phyloP scores from a whole-genome alignment of 2,888 invertebrate species.

The Dromius quadrimaculatus region DNA sequence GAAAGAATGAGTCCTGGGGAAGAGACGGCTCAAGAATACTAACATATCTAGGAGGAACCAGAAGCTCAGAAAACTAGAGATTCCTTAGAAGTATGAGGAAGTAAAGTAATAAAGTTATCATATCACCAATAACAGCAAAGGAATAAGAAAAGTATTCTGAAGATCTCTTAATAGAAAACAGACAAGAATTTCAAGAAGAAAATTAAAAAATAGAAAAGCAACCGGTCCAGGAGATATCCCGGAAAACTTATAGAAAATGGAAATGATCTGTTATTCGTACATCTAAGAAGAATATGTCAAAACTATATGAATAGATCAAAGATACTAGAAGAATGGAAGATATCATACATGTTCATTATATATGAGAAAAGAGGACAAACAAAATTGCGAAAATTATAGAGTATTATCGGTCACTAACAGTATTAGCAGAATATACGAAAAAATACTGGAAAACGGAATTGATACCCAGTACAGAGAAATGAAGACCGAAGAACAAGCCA shows the following conservation, averaged over 20 bases:
- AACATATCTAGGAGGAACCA: too few relatives aligned
- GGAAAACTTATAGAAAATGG: background rate
- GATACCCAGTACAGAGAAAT: too few relatives aligned
- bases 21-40: too few relatives aligned
- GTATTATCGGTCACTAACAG: too few relatives aligned
- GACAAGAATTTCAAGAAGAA: background rate
- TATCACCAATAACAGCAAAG: background rate
- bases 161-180: background rate
- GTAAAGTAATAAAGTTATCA: background rate
- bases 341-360: background rate
- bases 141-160: background rate
- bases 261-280: background rate
- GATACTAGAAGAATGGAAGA: background rate
- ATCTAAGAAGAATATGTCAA: background rate
- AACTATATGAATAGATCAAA: background rate
- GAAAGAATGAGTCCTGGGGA: too few relatives aligned
- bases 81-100: background rate
- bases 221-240: background rate
- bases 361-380: background rate
- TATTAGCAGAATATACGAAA: background rate
- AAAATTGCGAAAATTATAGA: background rate
- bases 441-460: too few relatives aligned
- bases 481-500: too few relatives aligned
- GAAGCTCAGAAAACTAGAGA: background rate
- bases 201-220: background rate